A percentile compares a stretch with the other conserved stretches of the same genome.
phyloP scores from a whole-genome alignment of 2,888 invertebrate species.

The Polyommatus icarus region DNA sequence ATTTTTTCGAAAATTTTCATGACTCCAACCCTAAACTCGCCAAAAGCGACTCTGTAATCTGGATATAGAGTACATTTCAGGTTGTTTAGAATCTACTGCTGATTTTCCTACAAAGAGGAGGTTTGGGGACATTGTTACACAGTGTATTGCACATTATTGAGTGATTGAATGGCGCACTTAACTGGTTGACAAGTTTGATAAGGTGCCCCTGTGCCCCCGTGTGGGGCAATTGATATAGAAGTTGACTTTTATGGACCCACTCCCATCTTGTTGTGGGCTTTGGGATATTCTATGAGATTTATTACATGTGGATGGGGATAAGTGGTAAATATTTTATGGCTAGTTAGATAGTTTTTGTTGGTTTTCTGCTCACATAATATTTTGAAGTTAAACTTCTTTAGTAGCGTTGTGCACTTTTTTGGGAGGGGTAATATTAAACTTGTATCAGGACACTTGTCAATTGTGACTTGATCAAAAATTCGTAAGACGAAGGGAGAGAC shows the following conservation, averaged over 20 bases:
- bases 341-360: not conserved
- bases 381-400: too few relatives aligned
- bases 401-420: too few relatives aligned
- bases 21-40: not conserved
- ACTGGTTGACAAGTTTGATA: slow-evolving; percentile 72
- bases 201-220: slow-evolving; percentile 64
- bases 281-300: not conserved
- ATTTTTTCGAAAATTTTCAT: slow-evolving; percentile 52
- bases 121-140: slow-evolving; percentile 75
- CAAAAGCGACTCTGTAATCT: not conserved
- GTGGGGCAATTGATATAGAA: slow-evolving; percentile 45
- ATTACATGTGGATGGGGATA: not conserved
- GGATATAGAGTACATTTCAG: slow-evolving; percentile 45
- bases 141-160: slow-evolving; percentile 80
- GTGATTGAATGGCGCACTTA: slow-evolving; percentile 77
- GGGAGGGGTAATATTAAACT: too few relatives aligned
- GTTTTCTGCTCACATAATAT: too few relatives aligned
- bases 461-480: too few relatives aligned
- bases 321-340: not conserved
- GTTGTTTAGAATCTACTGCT: not conserved
- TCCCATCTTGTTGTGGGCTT: slow-evolving; percentile 32
- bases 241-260: slow-evolving; percentile 42
- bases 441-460: too few relatives aligned
- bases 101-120: slow-evolving; percentile 51
- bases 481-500: too few relatives aligned